phyloP scores from a whole-genome alignment of 1,140 invertebrate genomes.

The Neoseiulus cucumeris region DNA sequence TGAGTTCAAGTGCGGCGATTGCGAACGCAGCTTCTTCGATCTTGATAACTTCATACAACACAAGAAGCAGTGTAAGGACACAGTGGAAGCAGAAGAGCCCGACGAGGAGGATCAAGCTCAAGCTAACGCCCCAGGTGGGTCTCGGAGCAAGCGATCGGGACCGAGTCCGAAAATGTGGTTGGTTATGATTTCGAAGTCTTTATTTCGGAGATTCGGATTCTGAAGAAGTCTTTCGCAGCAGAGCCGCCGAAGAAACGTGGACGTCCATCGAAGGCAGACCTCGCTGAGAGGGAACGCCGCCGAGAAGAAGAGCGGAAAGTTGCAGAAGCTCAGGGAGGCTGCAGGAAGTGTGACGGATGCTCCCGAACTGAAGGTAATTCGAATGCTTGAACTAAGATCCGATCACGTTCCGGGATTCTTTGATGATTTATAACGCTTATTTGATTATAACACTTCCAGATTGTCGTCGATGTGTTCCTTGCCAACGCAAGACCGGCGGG shows the following conservation, averaged over 20 bases:
- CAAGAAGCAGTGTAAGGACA: background rate
- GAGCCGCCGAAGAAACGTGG: conserved; percentile 6
- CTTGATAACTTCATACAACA: background rate
- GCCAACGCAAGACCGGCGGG: background rate
- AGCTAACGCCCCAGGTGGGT: background rate
- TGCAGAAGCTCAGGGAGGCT: background rate
- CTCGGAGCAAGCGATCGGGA: background rate
- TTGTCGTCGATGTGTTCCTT: background rate
- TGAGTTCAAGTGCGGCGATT: background rate
- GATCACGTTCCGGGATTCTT: no score
- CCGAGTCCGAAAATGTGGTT: background rate
- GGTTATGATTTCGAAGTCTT: background rate
- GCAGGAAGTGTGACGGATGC: background rate
- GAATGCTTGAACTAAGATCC: no score
- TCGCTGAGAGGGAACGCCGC: background rate
- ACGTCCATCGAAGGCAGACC: background rate
- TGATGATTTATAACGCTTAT: no score
- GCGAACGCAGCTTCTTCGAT: background rate
- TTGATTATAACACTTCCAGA: no score
- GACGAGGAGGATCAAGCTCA: background rate
- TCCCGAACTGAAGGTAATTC: background rate
- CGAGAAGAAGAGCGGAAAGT: background rate
- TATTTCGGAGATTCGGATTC: background rate
- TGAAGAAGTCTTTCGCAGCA: background rate
- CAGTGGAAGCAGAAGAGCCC: background rate